These are phyloP conservation scores for Stenolophus ochropezus DNA, from an alignment of 2,888 invertebrate species.

Conservation along the genomic window DNA sequence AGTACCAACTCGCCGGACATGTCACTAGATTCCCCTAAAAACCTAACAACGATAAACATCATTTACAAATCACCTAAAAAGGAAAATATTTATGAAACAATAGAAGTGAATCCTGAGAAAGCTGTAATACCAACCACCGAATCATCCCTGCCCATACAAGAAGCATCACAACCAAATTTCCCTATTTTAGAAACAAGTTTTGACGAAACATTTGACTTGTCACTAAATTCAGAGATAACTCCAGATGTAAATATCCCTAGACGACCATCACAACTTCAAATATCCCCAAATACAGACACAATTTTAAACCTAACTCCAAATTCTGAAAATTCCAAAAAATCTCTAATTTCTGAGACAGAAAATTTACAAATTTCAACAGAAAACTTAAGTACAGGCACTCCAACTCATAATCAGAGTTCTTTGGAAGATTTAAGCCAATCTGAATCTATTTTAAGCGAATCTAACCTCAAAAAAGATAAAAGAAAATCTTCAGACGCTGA, in stretches of 20 bases:
- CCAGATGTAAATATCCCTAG: not conserved
- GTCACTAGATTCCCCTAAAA: conserved; percentile 71
- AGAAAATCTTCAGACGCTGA: conserved; percentile 70
- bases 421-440: not conserved
- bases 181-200: conserved; percentile 75
- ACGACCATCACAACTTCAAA: conserved; percentile 11
- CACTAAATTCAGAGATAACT: not conserved
- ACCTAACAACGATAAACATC: conserved; percentile 84
- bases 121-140: conserved; percentile 76
- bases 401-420: not conserved
- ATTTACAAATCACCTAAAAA: conserved; percentile 80
- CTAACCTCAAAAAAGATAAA: conserved; percentile 64
- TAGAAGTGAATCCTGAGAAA: conserved; percentile 74
- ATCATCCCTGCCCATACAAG: conserved; percentile 76
- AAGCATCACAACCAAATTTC: conserved; percentile 75
- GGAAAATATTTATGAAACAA: conserved; percentile 76
- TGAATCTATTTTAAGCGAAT: not conserved
- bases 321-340: conserved; percentile 46
- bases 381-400: not conserved
- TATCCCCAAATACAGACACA: not conserved
- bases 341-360: conserved; percentile 67
- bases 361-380: conserved; percentile 65
- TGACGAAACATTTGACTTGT: conserved; percentile 71
- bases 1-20: conserved; percentile 69
- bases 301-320: conserved; percentile 61